Evolutionary conservation across 2,888 invertebrate genomes (phyloP).

Genomic region (Diarsia dahlii): DNA sequence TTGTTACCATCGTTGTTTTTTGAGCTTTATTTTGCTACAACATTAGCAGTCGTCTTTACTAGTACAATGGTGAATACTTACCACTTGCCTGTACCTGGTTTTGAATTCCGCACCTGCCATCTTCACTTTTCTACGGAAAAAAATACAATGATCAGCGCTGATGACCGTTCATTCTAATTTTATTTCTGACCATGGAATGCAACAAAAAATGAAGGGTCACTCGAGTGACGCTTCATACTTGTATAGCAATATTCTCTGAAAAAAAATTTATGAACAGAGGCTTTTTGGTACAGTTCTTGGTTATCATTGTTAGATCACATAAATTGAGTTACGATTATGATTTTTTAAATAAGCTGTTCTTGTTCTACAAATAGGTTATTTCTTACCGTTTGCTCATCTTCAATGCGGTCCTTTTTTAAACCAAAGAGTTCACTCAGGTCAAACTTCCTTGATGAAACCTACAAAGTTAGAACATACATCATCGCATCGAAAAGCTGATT

Average conservation of each 20-base stretch:
- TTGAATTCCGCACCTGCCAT: neutral
- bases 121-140: neutral
- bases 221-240: neutral
- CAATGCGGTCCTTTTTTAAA: neutral
- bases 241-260: neutral
- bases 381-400: neutral
- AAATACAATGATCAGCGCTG: neutral
- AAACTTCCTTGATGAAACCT: neutral
- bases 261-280: no score
- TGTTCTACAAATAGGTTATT: neutral
- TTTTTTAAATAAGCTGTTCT: neutral
- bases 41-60: neutral
- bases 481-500: neutral
- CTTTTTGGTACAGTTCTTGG: neutral
- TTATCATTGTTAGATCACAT: neutral
- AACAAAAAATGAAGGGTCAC: neutral
- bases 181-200: neutral
- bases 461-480: neutral
- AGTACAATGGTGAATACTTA: conserved; percentile 6
- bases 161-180: neutral
- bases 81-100: neutral
- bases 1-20: neutral
- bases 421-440: neutral
- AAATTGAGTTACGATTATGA: neutral
- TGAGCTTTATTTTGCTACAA: neutral